Base-by-base conservation (phyloP, 2,888 invertebrate species). In the Ephialtes manifestator region DNA sequence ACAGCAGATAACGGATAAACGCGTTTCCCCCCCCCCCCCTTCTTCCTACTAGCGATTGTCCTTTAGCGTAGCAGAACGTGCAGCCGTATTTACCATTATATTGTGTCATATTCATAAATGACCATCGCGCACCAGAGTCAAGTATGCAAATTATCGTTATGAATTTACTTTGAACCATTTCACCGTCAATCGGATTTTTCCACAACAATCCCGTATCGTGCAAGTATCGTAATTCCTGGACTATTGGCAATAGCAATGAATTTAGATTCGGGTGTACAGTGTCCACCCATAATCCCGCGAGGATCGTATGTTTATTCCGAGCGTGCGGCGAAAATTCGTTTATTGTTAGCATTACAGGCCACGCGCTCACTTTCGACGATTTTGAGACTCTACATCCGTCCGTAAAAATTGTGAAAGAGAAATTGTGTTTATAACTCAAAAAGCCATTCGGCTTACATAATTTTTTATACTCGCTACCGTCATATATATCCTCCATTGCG, bases 281-380 rank as follows among this genome's bases (percentile, higher is more conserved):
- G 13, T 70, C 84, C 8, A 84, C 84, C 24, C 65, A 80, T 48
- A 84, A 70, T n/a, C 70, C 84, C n/a, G 71, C 80, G 35, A 81
- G 76, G 43, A 84, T 31, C 80, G 24, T 24, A 24, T 24, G 24
- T 24, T 24, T 24, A 1, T 24, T 24, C 24, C 24, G 24, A 24
- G 24, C 24, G 24, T 24, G 24, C 24, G 24, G 24, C 24, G 24
- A 24, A 24, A 24, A 24, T 24, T 24, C 24, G 24, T 24, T 24
- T 24, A 24, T 24, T 24, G 24, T 24, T 24, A 24, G 24, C 24
- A 24, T 24, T 24, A 24, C 24, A 24, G 24, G 24, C 24, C 24
- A 24, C 24, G 24, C 24, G 24, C 24, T 24, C 24, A 2, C 24
- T 24, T 24, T 24, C 24, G 24, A 24, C 24, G 24, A 24, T 24